These are phyloP conservation scores for Bostrychus sinensis DNA, from an alignment of 2,113 vertebrate species.

Conservation along the genomic window DNA sequence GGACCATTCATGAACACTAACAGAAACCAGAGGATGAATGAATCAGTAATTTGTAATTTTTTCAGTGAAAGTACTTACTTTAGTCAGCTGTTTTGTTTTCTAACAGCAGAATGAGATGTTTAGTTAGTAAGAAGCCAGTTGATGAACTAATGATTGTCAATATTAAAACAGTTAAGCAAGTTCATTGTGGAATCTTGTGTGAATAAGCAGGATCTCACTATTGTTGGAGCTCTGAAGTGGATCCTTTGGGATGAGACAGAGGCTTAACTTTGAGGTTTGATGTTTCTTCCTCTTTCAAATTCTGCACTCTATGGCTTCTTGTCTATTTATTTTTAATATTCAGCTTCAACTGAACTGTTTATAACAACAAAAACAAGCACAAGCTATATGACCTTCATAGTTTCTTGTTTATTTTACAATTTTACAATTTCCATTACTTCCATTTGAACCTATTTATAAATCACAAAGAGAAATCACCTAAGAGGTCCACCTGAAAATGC, in stretches of 20 bases:
- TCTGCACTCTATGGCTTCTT: neutral
- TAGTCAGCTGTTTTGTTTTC: no score
- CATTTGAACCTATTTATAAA: neutral
- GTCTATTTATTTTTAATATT: no score
- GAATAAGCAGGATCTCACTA: constrained; percentile 35
- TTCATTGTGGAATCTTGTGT: constrained; percentile 37
- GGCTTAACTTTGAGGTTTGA: constrained; percentile 49
- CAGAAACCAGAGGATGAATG: no score
- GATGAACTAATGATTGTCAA: no score
- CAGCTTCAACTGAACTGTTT: no score
- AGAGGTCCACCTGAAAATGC: neutral
- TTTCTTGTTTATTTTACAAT: neutral
- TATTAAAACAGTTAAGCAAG: constrained; percentile 6
- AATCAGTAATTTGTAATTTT: no score
- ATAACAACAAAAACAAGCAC: neutral
- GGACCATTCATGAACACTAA: no score
- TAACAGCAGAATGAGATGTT: no score
- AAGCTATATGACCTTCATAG: neutral
- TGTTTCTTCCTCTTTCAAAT: constrained; percentile 37
- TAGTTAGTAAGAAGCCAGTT: no score
- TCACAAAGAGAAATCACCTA: neutral
- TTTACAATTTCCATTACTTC: neutral
- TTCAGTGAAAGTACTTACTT: no score
- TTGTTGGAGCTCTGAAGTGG: constrained; percentile 32
- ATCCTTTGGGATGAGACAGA: constrained; percentile 34